Percentiles rank a stretch among this genome's conserved stretches.
Conservation (phyloP, 2,888 invertebrate species). For the Sinotaia quadrata region DNA sequence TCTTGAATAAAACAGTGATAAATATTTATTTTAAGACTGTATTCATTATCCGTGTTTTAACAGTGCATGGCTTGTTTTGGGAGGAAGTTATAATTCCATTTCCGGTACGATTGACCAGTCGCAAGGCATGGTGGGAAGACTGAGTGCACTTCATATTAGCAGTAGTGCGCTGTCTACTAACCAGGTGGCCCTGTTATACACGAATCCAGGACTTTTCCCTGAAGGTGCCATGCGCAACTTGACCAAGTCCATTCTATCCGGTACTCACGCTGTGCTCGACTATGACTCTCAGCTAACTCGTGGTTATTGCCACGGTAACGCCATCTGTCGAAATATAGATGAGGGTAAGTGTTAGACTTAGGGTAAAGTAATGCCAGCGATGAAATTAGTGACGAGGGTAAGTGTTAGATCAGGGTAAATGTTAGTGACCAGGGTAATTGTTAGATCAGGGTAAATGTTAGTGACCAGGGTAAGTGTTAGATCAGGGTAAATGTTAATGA, state of each 20-base stretch:
- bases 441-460: too few relatives aligned
- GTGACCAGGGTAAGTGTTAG: too few relatives aligned
- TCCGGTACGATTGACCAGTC: conserved; percentile 31
- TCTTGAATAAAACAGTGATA: too few relatives aligned
- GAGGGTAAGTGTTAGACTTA: not conserved
- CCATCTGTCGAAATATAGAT: conserved; percentile 8
- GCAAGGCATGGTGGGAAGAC: conserved; percentile 43
- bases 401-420: too few relatives aligned
- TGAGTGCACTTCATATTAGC: conserved; percentile 43
- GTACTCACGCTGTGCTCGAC: conserved; percentile 33
- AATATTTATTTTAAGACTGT: too few relatives aligned
- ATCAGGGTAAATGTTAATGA: too few relatives aligned
- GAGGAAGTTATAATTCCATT: conserved; percentile 34
- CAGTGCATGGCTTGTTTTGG: conserved; percentile 47
- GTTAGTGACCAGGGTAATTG: too few relatives aligned
- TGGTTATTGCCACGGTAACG: conserved; percentile 19
- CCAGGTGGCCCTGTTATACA: conserved; percentile 30
- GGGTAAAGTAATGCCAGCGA: too few relatives aligned
- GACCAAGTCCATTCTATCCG: conserved; percentile 34
- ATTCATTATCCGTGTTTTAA: conserved; percentile 19
- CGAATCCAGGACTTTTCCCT: conserved; percentile 26
- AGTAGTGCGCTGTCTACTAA: conserved; percentile 35
- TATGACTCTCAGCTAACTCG: conserved; percentile 39
- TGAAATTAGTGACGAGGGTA: too few relatives aligned
- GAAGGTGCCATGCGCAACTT: conserved; percentile 26